phyloP scores from a whole-genome alignment of 2,888 invertebrate species.

The Marronus borbonicus region DNA sequence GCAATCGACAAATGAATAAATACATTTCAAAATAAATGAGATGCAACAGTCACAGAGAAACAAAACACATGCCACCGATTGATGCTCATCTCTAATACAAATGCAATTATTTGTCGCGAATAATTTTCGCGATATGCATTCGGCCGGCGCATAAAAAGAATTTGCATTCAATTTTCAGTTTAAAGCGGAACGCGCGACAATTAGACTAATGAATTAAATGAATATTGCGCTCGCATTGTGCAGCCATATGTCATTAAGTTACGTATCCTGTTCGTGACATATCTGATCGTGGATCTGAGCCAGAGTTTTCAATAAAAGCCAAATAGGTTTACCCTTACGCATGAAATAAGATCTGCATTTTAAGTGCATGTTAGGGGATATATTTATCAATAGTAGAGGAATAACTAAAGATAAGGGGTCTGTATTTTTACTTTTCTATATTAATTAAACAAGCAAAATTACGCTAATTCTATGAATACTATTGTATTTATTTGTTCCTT shows the following conservation, averaged over 20 bases:
- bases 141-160: slow-evolving; percentile 38
- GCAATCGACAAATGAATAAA: background rate
- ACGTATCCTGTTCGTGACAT: slow-evolving; percentile 59
- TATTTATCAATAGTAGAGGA: background rate
- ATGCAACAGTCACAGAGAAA: slow-evolving; percentile 14
- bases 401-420: no score
- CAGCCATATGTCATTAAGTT: slow-evolving; percentile 65
- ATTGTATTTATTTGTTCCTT: no score
- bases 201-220: slow-evolving; percentile 68
- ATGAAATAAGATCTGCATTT: slow-evolving; percentile 30
- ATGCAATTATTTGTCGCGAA: slow-evolving; percentile 24
- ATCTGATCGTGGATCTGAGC: slow-evolving; percentile 54
- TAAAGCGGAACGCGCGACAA: slow-evolving; percentile 57
- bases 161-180: slow-evolving; percentile 55
- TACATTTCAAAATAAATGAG: slow-evolving; percentile 20
- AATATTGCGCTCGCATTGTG: slow-evolving; percentile 66
- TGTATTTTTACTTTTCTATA: no score
- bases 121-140: slow-evolving; percentile 30
- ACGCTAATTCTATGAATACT: no score
- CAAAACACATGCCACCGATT: slow-evolving; percentile 29
- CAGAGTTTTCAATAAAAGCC: slow-evolving; percentile 26
- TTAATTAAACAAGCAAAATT: no score
- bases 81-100: slow-evolving; percentile 36
- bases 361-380: slow-evolving; percentile 4
- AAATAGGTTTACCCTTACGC: slow-evolving; percentile 21